Evolutionary conservation across 2,797 vertebrate species (phyloP).

Genomic region (Myotis daubentonii): DNA sequence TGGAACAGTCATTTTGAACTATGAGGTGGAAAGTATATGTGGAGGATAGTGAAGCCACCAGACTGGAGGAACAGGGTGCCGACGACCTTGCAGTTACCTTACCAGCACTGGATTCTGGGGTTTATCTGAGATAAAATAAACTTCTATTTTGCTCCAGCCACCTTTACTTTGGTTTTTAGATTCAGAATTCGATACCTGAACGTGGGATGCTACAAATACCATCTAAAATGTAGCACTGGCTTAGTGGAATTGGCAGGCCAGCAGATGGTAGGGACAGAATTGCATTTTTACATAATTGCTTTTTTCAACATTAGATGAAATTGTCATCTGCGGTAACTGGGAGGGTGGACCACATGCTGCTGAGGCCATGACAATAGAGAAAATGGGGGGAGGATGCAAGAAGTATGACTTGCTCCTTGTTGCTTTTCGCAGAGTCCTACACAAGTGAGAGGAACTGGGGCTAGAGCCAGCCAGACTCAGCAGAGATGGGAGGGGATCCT

Average conservation of each 20-base stretch:
- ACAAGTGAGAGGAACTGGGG: neutral
- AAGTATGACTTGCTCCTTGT: neutral
- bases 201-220: neutral
- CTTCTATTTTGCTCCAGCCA: neutral
- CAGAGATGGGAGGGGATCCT: neutral
- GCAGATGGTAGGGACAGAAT: neutral
- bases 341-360: neutral
- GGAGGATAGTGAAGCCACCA: neutral
- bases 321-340: neutral
- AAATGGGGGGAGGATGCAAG: neutral
- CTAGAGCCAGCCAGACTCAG: neutral
- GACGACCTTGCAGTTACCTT: neutral
- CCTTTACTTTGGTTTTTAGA: conserved; percentile 30
- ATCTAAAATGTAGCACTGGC: neutral
- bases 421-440: neutral
- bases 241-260: neutral
- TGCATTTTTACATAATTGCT: neutral
- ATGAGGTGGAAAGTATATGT: neutral
- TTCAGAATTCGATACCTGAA: neutral
- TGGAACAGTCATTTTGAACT: neutral
- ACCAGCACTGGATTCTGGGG: neutral
- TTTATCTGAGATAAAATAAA: neutral
- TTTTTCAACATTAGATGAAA: neutral
- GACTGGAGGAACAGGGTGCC: neutral
- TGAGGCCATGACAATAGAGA: neutral